Evolutionary conservation across 2,113 vertebrate species (phyloP).

Genomic region (Cariama cristata): DNA sequence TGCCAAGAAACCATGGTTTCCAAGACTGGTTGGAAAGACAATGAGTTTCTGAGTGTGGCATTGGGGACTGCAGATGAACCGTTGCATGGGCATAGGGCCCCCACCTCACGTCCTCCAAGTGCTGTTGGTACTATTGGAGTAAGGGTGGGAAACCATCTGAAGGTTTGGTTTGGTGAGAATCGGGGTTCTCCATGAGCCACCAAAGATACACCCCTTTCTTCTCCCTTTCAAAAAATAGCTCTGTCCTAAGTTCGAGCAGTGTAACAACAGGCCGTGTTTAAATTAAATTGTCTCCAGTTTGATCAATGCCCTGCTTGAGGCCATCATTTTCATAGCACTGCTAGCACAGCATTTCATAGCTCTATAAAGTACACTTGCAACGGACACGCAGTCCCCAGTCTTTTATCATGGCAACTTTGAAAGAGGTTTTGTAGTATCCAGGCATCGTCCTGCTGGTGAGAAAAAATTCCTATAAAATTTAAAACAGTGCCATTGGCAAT

Average conservation of each 20-base stretch:
- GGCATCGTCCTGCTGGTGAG: not conserved
- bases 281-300: not conserved
- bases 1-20: not conserved
- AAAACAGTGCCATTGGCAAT: not conserved
- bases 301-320: not conserved
- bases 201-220: not conserved
- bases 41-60: rapidly evolving
- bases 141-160: not conserved
- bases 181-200: rapidly evolving
- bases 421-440: not conserved
- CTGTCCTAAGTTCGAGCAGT: not conserved
- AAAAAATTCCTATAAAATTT: not conserved
- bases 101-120: rapidly evolving
- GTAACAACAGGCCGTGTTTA: not conserved
- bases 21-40: not conserved
- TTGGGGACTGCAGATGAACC: rapidly evolving
- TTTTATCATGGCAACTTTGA: not conserved
- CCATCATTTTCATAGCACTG: not conserved
- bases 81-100: rapidly evolving
- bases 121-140: not conserved
- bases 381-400: not conserved
- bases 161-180: not conserved
- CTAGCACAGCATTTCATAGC: not conserved
- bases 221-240: not conserved
- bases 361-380: not conserved